A percentile compares a stretch with the other conserved stretches of the same genome.
These are phyloP conservation scores for Anomalospiza imberbis DNA, from an alignment of 2,797 vertebrate species.

Conservation along the genomic window DNA sequence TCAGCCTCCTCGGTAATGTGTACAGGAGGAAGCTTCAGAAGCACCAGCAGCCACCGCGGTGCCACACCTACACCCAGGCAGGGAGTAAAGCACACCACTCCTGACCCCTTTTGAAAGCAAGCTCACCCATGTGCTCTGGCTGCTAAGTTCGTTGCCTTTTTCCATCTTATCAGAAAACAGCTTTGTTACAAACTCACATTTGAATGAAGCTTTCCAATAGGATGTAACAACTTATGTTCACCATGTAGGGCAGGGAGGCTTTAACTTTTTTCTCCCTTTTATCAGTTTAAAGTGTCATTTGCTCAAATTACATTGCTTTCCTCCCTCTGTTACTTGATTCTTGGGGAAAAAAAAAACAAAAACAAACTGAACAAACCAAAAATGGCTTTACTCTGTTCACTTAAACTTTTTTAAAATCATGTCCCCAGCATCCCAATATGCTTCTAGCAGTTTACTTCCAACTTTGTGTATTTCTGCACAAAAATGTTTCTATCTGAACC, in stretches of 20 bases:
- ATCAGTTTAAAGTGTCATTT: background rate
- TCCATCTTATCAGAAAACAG: background rate
- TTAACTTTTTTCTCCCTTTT: background rate
- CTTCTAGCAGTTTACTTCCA: background rate
- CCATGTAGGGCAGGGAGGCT: background rate
- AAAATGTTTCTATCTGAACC: background rate
- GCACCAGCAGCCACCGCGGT: background rate
- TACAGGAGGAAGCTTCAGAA: background rate
- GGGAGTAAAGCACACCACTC: background rate
- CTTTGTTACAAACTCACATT: background rate
- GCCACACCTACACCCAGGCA: background rate
- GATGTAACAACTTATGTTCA: background rate
- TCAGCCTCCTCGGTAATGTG: rapidly evolving
- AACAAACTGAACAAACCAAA: background rate
- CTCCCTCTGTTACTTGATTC: background rate
- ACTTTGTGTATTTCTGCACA: background rate
- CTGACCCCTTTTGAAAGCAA: background rate
- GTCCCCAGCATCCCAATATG: background rate
- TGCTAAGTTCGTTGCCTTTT: background rate
- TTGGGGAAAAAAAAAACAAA: background rate
- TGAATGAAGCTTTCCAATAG: background rate
- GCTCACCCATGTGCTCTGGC: rapidly evolving
- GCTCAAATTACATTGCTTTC: background rate
- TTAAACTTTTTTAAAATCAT: background rate
- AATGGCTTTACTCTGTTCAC: background rate